These are phyloP conservation scores for Suillia variegata DNA, from an alignment of 2,888 invertebrate genomes.

Conservation along the genomic window DNA sequence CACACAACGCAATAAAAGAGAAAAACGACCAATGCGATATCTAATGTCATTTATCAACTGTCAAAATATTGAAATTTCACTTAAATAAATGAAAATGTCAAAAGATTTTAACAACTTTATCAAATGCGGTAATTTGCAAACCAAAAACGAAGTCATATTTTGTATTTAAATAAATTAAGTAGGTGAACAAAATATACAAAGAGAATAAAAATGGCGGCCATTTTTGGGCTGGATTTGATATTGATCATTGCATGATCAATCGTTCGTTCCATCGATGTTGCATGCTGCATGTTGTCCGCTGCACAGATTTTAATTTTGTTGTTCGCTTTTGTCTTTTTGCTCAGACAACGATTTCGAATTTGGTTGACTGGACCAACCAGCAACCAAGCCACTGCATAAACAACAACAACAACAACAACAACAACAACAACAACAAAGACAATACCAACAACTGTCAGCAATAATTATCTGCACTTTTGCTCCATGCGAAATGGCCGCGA, in stretches of 20 bases:
- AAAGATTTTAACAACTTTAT: constrained; percentile 30
- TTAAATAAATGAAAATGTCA: constrained; percentile 34
- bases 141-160: neutral
- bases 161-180: neutral
- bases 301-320: too few relatives aligned
- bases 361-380: too few relatives aligned
- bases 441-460: constrained; percentile 8
- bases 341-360: too few relatives aligned
- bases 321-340: too few relatives aligned
- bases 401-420: too few relatives aligned
- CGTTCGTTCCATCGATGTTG: too few relatives aligned
- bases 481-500: constrained; percentile 19
- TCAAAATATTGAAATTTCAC: constrained; percentile 33
- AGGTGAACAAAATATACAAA: neutral
- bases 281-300: too few relatives aligned
- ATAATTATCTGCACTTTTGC: constrained; percentile 21
- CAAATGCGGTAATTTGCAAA: constrained; percentile 14
- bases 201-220: neutral
- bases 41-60: constrained; percentile 35
- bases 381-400: too few relatives aligned
- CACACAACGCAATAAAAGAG: too few relatives aligned
- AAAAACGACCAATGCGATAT: too few relatives aligned
- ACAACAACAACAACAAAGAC: too few relatives aligned
- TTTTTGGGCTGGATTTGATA: neutral
- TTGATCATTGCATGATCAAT: too few relatives aligned